A percentile compares a stretch with the other conserved stretches of the same genome.
phyloP scores from a whole-genome alignment of 2,113 vertebrate genomes.

The Mionectes macconnelli region DNA sequence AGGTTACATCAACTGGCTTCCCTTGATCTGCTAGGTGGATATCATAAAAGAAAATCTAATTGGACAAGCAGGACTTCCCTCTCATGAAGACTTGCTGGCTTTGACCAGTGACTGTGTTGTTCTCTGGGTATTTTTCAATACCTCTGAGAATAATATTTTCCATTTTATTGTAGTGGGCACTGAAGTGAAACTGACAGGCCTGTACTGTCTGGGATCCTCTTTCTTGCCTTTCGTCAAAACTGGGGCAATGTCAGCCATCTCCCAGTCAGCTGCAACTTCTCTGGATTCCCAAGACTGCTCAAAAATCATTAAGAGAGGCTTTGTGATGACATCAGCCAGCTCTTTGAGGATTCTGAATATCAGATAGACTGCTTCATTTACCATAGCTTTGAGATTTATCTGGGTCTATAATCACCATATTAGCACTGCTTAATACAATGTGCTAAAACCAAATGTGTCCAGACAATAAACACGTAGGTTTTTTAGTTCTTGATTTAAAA shows the following conservation, averaged over 20 bases:
- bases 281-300: not conserved
- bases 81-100: not conserved
- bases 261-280: not conserved
- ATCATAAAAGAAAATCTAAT: not conserved
- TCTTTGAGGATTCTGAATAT: not conserved
- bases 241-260: not conserved
- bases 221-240: not conserved
- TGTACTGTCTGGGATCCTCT: rapidly evolving
- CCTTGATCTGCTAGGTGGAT: not conserved
- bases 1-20: not conserved
- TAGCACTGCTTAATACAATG: not conserved
- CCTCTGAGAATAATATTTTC: not conserved
- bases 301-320: not conserved
- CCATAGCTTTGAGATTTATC: not conserved
- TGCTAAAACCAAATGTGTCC: not conserved
- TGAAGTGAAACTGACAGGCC: not conserved
- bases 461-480: not conserved
- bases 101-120: not conserved
- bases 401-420: not conserved
- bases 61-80: not conserved
- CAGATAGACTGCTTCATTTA: not conserved
- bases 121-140: not conserved
- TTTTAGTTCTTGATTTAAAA: not conserved
- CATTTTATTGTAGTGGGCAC: not conserved
- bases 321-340: not conserved